Conservation (phyloP, 1,140 invertebrate genomes). For the Ostrea denselamellosa region DNA sequence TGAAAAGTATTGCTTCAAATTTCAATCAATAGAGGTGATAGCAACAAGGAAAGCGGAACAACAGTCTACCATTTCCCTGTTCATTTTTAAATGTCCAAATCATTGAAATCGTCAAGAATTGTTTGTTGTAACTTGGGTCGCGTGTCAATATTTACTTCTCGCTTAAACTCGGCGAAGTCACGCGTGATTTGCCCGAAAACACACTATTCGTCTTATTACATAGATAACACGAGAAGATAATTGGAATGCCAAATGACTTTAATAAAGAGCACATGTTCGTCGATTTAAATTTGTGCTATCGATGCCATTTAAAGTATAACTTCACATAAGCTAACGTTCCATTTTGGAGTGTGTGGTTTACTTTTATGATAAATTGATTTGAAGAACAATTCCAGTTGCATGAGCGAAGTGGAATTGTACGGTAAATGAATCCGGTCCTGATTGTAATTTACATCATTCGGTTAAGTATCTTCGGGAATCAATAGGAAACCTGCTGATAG, state of each 20-base stretch:
- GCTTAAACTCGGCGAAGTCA: neutral
- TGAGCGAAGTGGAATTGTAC: neutral
- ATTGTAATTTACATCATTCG: neutral
- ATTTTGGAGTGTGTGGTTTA: conserved; percentile 12
- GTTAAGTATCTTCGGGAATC: conserved; percentile 1
- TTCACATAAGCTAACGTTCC: conserved; percentile 7
- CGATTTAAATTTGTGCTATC: conserved; percentile 34
- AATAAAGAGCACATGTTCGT: conserved; percentile 9
- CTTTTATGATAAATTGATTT: neutral
- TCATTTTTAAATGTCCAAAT: conserved; percentile 28
- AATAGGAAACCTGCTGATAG: neutral
- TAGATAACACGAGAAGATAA: conserved; percentile 33
- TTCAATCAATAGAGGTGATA: conserved; percentile 1
- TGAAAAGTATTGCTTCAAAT: neutral
- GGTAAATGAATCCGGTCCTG: neutral
- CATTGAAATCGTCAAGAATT: conserved; percentile 30
- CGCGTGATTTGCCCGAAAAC: conserved; percentile 40
- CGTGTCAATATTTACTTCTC: conserved; percentile 49
- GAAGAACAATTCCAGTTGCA: conserved; percentile 7
- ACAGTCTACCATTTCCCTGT: conserved; percentile 21
- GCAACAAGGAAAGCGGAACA: conserved; percentile 9
- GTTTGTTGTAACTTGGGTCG: conserved; percentile 45
- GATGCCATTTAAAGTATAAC: conserved; percentile 31
- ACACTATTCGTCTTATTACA: conserved; percentile 21
- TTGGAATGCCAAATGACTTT: conserved; percentile 17